Base-by-base conservation (phyloP, 2,113 vertebrate genomes). In the Prinia subflava region DNA sequence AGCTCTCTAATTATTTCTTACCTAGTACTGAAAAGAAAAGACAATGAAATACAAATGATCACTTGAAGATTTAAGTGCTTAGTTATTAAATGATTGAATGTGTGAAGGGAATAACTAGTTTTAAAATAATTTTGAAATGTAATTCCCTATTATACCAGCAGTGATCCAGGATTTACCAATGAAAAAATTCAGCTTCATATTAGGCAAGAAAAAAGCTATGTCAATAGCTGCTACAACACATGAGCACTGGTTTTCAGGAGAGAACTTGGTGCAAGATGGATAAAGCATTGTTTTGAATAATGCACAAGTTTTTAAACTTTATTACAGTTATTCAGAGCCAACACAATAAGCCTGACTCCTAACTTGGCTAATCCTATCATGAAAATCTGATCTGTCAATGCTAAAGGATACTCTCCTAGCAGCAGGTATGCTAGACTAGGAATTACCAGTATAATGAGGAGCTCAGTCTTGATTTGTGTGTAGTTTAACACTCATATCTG, bases 111-210 rank as follows among this genome's bases (percentile, higher is more conserved):
- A 90, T 82, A 73, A 83, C 42, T 88, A 87, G 95, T 90, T 96
- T 96, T 78, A 77, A 97, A 94, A 79, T 89, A 37, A 63, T 79
- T 90, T 91, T 81, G 81, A 90, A 96, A 88, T 62, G 17, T 85
- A 94, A 94, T 95, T 93, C 63, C 39, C 47, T 35, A 30, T 85
- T 84, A 89, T 80, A 35, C 33, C 68, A 90, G 73, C 53, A 81
- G 41, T 6, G 3, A 33, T 68, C 73, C 79, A 89, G 73, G 76
- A 37, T 95, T 94, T 93, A 85, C 60, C 89, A 94, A 39, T 42
- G 75, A 89, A 96, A 96, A 96, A 93, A 75, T 37, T 93, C 89
- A 83, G 39, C 41, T 31, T 89, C 13, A 16, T 53, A 11, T 57
- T 73, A 87, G 65, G 73, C 83, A 46, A 20, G 44, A 90, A 60